phyloP scores from a whole-genome alignment of 2,113 vertebrate species.

The Tupaia chinensis region DNA sequence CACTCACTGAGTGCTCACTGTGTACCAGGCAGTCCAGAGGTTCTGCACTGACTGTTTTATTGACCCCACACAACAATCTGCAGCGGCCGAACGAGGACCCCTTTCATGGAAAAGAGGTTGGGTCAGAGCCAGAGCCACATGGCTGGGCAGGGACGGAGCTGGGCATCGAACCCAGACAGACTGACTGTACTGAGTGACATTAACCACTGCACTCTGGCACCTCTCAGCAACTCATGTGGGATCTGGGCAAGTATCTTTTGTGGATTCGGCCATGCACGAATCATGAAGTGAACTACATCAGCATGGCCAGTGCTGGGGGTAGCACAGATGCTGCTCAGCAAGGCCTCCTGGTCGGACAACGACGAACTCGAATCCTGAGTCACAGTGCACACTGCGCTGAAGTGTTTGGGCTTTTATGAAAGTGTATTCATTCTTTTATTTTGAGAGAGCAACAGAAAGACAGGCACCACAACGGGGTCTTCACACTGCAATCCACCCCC shows the following conservation, averaged over 20 bases:
- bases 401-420: neutral
- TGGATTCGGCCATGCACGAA: neutral
- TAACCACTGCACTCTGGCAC: neutral
- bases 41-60: neutral
- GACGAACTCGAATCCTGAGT: neutral
- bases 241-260: neutral
- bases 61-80: neutral
- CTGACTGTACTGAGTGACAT: rapidly evolving
- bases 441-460: too few relatives aligned
- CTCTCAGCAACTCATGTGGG: neutral
- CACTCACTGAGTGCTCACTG: neutral
- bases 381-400: too few relatives aligned
- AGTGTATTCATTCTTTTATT: too few relatives aligned
- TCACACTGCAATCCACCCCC: too few relatives aligned
- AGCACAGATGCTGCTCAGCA: neutral
- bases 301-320: neutral
- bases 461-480: too few relatives aligned
- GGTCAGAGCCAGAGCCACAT: neutral
- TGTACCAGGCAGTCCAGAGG: neutral
- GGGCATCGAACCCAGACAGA: neutral
- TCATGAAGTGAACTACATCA: neutral
- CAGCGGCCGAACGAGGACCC: neutral
- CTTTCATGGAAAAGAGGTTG: neutral
- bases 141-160: neutral
- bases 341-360: neutral